These are phyloP conservation scores for Theropithecus gelada DNA, from an alignment of 2,113 vertebrate species.

Conservation along the genomic window DNA sequence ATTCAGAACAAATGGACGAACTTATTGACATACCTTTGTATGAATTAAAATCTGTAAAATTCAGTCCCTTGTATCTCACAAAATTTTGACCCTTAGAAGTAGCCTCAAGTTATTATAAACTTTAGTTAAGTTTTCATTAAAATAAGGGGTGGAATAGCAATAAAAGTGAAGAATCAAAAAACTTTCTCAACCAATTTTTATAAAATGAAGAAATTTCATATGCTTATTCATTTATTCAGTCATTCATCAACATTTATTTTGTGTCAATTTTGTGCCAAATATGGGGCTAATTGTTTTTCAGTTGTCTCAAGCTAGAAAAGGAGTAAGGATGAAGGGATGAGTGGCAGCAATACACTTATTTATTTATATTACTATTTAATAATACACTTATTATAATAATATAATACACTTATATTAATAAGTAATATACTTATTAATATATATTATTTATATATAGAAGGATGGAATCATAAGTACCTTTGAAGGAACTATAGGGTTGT, in stretches of 20 bases:
- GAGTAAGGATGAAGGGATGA: background rate
- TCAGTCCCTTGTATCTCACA: background rate
- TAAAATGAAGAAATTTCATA: conserved; percentile 52
- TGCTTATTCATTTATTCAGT: background rate
- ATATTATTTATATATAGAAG: background rate
- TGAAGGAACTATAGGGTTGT: background rate
- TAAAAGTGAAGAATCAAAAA: background rate
- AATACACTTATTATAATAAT: no score
- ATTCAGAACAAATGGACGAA: background rate
- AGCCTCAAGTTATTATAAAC: background rate
- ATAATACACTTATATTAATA: no score
- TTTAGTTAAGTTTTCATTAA: background rate
- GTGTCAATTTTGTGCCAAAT: background rate
- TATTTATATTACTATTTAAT: background rate
- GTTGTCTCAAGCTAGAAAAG: background rate
- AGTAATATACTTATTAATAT: background rate
- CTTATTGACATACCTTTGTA: background rate
- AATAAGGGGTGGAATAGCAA: background rate
- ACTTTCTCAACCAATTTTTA: background rate
- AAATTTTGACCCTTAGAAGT: background rate
- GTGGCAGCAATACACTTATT: background rate
- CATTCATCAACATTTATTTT: background rate
- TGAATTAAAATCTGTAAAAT: conserved; percentile 23
- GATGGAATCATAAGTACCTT: background rate
- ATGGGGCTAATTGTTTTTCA: background rate